Base-by-base conservation (phyloP, 2,888 invertebrate species). In the Lepas anatifera region DNA sequence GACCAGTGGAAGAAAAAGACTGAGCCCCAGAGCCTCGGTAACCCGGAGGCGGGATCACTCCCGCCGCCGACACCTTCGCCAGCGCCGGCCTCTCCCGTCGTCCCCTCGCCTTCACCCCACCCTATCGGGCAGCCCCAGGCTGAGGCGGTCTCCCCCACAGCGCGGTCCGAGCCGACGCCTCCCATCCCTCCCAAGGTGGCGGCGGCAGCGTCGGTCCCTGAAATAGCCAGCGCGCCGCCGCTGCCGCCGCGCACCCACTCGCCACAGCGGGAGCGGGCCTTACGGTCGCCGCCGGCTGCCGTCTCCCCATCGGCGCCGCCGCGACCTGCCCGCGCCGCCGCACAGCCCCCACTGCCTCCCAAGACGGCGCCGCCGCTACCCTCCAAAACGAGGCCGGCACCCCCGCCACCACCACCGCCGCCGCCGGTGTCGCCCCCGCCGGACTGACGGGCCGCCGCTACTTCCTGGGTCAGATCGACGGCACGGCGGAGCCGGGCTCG, bases 1-100 rank as follows among this genome's bases (percentile, higher is more conserved):
- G 66, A 66, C 22, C 66, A 66, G 66, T 66, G 66, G 66, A 66
- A 66, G 39, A 66, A 66, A 39, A 39, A 37, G 39, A 37, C 39
- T 16, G 66, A 41, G 13, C 25, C 2, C 7, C 39, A 39, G 25
- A 0, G 66, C n/a, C 25, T 13, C 25, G n/a, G 39, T 27, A 7
- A 22, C n/a, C 25, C 66, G 1, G 39, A 11, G 1, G 64, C 3
- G 22, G 8, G 22, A 6, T 25, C 37, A 25, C 1, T 39, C 13
- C 10, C 11, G 66, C 16, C 39, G 25, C 10, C 10, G 3, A 13
- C 37, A 10, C n/a, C 39, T 32, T 11, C 37, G 37, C 37, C 35
- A 2, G 6, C 64, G 6, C 10, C n/a, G 64, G 3, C n/a, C n/a
- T n/a, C n/a, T n/a, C n/a, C n/a, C n/a, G n/a, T n/a, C n/a, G n/a